Percentiles rank a stretch among this genome's conserved stretches.
These are phyloP conservation scores for Galerucella pusilla DNA, from an alignment of 2,888 invertebrate genomes.

Conservation along the genomic window DNA sequence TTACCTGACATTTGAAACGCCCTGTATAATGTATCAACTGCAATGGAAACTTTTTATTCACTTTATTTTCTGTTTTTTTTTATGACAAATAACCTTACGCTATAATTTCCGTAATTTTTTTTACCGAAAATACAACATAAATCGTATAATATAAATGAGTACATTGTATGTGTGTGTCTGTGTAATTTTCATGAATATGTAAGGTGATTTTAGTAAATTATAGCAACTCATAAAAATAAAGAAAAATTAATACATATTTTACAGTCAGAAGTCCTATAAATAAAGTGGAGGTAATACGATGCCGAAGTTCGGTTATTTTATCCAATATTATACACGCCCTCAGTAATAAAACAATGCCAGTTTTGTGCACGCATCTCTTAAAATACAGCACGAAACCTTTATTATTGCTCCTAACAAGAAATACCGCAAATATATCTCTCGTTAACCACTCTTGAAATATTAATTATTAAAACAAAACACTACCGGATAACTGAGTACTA, in stretches of 20 bases:
- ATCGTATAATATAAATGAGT: conserved; percentile 20
- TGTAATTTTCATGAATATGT: conserved; percentile 39
- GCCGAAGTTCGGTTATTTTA: conserved; percentile 33
- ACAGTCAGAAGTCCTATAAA: conserved; percentile 43
- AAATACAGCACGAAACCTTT: conserved; percentile 37
- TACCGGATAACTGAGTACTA: too few relatives aligned
- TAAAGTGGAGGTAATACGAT: conserved; percentile 40
- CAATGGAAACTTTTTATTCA: background rate
- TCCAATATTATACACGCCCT: conserved; percentile 39
- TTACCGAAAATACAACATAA: background rate
- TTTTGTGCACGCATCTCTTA: conserved; percentile 41
- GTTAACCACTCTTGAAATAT: background rate
- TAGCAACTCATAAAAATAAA: conserved; percentile 36
- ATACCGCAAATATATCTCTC: conserved; percentile 4
- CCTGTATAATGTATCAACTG: too few relatives aligned
- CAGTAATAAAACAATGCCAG: conserved; percentile 43
- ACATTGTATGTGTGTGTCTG: conserved; percentile 25
- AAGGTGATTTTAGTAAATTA: conserved; percentile 31
- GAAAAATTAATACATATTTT: conserved; percentile 37
- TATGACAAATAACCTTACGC: background rate
- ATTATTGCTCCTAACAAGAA: background rate
- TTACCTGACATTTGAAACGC: too few relatives aligned
- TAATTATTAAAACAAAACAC: too few relatives aligned
- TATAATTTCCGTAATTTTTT: background rate
- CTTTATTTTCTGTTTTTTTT: background rate